Conservation (phyloP, 1,140 invertebrate genomes). For the Spodoptera litura region DNA sequence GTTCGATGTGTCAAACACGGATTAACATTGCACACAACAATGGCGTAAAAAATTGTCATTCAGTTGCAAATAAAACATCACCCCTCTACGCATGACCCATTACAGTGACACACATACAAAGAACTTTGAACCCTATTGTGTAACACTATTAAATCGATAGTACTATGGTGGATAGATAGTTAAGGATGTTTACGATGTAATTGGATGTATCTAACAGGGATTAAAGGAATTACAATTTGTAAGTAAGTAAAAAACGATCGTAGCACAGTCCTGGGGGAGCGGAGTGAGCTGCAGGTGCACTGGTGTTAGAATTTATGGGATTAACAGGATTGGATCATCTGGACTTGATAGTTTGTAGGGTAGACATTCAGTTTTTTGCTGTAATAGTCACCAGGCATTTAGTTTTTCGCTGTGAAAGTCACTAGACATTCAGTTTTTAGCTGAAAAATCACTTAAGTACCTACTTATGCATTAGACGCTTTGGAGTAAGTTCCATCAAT, state of each 20-base stretch:
- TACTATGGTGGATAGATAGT: not conserved
- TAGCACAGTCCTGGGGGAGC: constrained; percentile 63
- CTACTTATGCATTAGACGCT: too few relatives aligned
- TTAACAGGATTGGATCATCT: constrained; percentile 50
- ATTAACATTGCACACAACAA: constrained; percentile 77
- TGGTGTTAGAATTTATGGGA: constrained; percentile 68
- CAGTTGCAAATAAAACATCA: constrained; percentile 67
- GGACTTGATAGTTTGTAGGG: constrained; percentile 27
- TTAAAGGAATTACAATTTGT: constrained; percentile 84
- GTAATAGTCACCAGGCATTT: not conserved
- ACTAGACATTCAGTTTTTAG: not conserved
- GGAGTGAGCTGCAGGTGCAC: constrained; percentile 72
- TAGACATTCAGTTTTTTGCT: not conserved
- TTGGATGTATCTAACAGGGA: constrained; percentile 83
- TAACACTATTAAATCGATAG: constrained; percentile 31
- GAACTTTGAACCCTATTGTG: constrained; percentile 51
- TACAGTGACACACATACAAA: constrained; percentile 24
- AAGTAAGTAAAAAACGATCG: constrained; percentile 77
- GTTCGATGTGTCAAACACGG: constrained; percentile 77
- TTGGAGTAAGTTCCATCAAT: too few relatives aligned
- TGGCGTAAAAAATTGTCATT: constrained; percentile 80
- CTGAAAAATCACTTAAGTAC: not conserved
- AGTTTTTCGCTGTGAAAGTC: not conserved
- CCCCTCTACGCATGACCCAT: constrained; percentile 64
- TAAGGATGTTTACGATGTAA: constrained; percentile 76